Base-by-base conservation (phyloP, 2,888 invertebrate genomes). In the Lamellibrachia columna region DNA sequence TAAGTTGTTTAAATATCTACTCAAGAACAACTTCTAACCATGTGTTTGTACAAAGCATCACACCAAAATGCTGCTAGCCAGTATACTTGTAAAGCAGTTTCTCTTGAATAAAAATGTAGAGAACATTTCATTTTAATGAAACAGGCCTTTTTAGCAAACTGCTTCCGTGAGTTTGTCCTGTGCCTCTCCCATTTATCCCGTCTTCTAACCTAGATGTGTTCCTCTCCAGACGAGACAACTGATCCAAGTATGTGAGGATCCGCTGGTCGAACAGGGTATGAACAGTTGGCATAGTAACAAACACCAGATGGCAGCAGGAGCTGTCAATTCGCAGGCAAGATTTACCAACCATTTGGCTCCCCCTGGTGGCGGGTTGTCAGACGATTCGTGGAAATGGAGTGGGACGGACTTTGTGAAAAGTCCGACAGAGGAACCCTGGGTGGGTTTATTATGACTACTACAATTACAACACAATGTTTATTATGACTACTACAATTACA, bases 241-340 rank as follows among this genome's bases (percentile, higher is more conserved):
- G 93, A 97, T 98, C 3, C 98, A 98, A 92, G 97, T 98, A 2
- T 99, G 98, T 98, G 98, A 98, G 96, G 98, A 98, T 0, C 97
- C 97, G 9, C 97, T 98, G 90, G 98, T 99, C 0, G 98, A 98
- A 95, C 98, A 98, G 95, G 98, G 98, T 0, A 97, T 99, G 91
- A 92, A 55, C 22, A 75, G 75, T 75, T 75, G 75, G 75, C 75
- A 22, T 75, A 11, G 75, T n/a, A 75, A 75, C 75, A 75, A 22
- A 22, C 75, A 22, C 75, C 40, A 40, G 28, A 1, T 52, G 53
- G 28, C 92, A 60, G 22, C 52, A 92, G 52, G 91, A 91, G 3
- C 90, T 3, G 22, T 3, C 75, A 22, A 75, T n/a, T 22, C 75
- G 4, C 75, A 75, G 22, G 75, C 75, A 22, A 22, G 75, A 75